phyloP scores from a whole-genome alignment of 1,140 invertebrate genomes.

The Zaprionus lachaisei region DNA sequence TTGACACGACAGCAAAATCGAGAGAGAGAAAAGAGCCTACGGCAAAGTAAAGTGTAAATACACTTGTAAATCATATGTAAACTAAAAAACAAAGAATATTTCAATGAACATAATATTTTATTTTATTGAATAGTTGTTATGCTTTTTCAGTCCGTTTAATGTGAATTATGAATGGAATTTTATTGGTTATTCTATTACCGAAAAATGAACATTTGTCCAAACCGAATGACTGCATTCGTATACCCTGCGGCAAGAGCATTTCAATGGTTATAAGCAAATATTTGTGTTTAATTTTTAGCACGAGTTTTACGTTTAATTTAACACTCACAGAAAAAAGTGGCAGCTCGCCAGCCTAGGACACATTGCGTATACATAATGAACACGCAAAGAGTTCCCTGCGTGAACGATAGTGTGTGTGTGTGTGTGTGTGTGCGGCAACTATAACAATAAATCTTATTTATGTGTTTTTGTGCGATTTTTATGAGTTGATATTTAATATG shows the following conservation, averaged over 20 bases:
- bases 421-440: slow-evolving; percentile 42
- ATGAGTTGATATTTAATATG: slow-evolving; percentile 73
- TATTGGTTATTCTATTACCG: not conserved
- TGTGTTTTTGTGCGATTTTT: slow-evolving; percentile 80
- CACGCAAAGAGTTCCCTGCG: slow-evolving; percentile 35
- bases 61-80: slow-evolving; percentile 1
- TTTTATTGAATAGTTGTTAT: not conserved
- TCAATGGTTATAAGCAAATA: slow-evolving; percentile 60
- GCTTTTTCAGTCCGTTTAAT: not conserved
- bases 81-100: not conserved
- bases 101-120: not conserved
- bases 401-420: slow-evolving; percentile 6
- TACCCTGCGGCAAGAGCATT: slow-evolving; percentile 32
- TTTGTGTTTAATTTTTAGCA: slow-evolving; percentile 71
- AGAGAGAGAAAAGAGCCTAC: slow-evolving; percentile 9
- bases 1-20: slow-evolving; percentile 33
- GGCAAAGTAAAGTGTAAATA: not conserved
- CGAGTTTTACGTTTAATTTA: slow-evolving; percentile 73
- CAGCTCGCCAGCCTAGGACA: slow-evolving; percentile 44
- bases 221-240: not conserved
- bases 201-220: not conserved
- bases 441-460: slow-evolving; percentile 79
- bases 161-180: not conserved
- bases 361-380: slow-evolving; percentile 66
- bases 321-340: slow-evolving; percentile 49